Conservation (phyloP, 2,113 vertebrate species). For the Protobothrops flavoviridis region DNA sequence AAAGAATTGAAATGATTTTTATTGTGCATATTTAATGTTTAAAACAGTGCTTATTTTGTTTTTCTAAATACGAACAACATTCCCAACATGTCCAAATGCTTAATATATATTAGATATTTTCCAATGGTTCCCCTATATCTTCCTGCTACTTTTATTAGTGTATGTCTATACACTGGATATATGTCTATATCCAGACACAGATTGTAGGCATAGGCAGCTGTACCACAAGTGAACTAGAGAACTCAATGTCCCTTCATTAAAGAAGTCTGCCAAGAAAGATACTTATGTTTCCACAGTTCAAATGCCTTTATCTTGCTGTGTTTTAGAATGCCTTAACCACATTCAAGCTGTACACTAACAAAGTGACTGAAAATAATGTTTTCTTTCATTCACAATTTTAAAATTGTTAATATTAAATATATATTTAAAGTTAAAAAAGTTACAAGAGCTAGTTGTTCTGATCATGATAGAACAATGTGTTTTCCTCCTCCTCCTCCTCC, state of each 20-base stretch:
- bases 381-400: not conserved
- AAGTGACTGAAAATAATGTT: conserved; percentile 47
- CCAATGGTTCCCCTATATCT: not conserved
- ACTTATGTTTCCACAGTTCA: conserved; percentile 46
- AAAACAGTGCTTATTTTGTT: conserved; percentile 31
- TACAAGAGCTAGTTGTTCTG: not conserved
- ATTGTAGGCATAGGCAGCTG: conserved; percentile 31
- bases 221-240: conserved; percentile 27
- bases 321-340: conserved; percentile 43
- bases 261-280: conserved; percentile 54
- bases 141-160: conserved; percentile 47
- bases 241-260: conserved; percentile 38
- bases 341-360: conserved; percentile 33
- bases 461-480: not conserved
- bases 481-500: not conserved
- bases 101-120: not conserved
- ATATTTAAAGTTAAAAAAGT: not conserved
- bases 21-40: conserved; percentile 52
- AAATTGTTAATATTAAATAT: conserved; percentile 20
- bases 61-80: conserved; percentile 14
- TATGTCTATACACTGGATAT: conserved; percentile 47
- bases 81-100: conserved; percentile 1
- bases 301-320: conserved; percentile 42
- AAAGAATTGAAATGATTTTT: conserved; percentile 58
- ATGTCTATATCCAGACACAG: conserved; percentile 30